Evolutionary conservation across 2,797 vertebrate genomes (phyloP).

Genomic region (Synaphobranchus kaupii): DNA sequence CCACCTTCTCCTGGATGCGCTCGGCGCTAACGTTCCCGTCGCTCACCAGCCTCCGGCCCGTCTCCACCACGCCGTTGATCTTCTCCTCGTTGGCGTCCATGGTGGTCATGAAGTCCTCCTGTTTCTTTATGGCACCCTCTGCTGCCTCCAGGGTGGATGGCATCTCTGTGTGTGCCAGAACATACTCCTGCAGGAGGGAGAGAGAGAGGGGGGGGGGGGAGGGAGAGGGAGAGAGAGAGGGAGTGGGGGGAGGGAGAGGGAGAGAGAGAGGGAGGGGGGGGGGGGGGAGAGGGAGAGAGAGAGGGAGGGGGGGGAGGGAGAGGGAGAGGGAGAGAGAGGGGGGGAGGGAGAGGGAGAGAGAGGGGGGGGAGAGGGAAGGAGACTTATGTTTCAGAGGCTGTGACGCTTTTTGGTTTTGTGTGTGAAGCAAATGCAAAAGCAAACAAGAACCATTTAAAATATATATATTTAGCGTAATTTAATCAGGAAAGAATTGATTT

Average conservation of each 20-base stretch:
- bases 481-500: no score
- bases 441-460: neutral
- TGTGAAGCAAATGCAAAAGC: neutral
- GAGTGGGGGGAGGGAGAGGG: neutral
- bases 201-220: neutral
- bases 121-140: conserved; percentile 95
- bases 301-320: neutral
- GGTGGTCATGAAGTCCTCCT: conserved; percentile 98
- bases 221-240: no score
- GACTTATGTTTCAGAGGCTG: neutral
- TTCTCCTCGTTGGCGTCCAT: conserved; percentile 86
- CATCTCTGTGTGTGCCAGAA: conserved; percentile 97
- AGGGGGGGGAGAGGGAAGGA: neutral
- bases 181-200: conserved; percentile 82
- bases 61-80: conserved; percentile 80
- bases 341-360: neutral
- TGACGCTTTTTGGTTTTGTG: neutral
- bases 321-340: neutral
- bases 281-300: neutral
- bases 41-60: conserved; percentile 77
- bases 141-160: conserved; percentile 92
- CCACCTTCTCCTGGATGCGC: conserved; percentile 87
- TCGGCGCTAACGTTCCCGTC: conserved; percentile 80
- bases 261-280: neutral
- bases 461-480: neutral